Evolutionary conservation across 1,140 invertebrate genomes (phyloP), one percentile per base, ranked within the genome.

Genomic region (Pseudachorutes palmiensis): DNA sequence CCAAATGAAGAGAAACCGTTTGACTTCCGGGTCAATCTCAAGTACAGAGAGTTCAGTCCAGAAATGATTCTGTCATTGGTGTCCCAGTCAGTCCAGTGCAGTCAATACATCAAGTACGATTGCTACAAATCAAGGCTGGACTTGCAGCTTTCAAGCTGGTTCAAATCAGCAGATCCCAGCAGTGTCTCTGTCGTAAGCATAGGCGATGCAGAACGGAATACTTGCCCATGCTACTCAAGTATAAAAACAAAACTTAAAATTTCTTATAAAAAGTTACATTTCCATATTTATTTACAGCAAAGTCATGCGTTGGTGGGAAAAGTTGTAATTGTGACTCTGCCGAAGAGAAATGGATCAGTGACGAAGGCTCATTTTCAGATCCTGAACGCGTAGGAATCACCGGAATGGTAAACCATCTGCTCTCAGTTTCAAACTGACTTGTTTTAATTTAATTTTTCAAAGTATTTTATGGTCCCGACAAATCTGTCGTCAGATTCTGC

Each of bases 61-160:
- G 88, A 91, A 76, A 94, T 94, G 90, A 80, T 97, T 1, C 88
- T 92, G 75, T 88, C 91, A 74, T 79, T 97, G 48, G 92, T 94
- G 32, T 88, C 87, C 0, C 90, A 91, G 76, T 95, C 92, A 0
- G 81, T 92, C 41, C 88, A 89, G 75, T 97, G 93, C 75, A 87
- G 87, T 64, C 93, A 96, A 76, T 87, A 90, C 72, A 87, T 96
- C 29, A 91, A 91, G 75, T 97, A 94, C 75, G 90, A 94, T 70
- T 97, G 93, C 74, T 88, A 88, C 74, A 89, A 89, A 78, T 90
- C 90, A 9, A 91, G 90, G 19, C 78, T 94, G 60, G 89, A 92
- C 68, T 79, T 95, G 24, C 90, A 93, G 74, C 89, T 88, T 45
- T 87, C 90, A 16, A 94, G 92, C 0, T 95, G 91, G 91, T 93